Conservation (phyloP, 2,113 vertebrate genomes). For the Cheirogaleus medius region DNA sequence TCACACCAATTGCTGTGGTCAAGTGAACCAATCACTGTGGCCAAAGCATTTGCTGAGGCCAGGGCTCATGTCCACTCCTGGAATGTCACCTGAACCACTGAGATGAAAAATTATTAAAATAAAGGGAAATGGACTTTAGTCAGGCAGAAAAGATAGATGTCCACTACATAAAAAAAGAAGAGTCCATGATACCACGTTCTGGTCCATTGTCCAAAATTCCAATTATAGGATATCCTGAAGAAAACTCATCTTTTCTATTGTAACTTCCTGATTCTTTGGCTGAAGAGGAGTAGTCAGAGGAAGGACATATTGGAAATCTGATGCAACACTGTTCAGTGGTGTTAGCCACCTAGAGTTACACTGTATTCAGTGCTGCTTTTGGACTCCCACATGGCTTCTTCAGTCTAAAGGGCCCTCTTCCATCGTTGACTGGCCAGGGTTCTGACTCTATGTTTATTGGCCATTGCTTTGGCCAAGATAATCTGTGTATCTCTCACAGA, state of each 20-base stretch:
- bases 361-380: not conserved
- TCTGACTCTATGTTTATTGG: not conserved
- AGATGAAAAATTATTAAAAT: not conserved
- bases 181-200: not conserved
- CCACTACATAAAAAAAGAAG: not conserved
- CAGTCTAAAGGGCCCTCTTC: not conserved
- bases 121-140: not conserved
- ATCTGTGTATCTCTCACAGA: not conserved
- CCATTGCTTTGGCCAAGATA: not conserved
- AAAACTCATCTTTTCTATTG: not conserved
- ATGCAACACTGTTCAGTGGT: not conserved
- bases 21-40: not conserved
- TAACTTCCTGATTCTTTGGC: not conserved
- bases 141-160: not conserved
- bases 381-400: not conserved
- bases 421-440: not conserved
- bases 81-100: not conserved
- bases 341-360: not conserved
- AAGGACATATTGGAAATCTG: not conserved
- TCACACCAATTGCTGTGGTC: too few relatives aligned
- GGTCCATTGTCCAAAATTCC: not conserved
- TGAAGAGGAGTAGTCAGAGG: not conserved
- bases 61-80: not conserved
- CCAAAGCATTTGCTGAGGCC: not conserved
- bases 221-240: not conserved